These are phyloP conservation scores for Sminthurinus aureus DNA, from an alignment of 2,888 invertebrate species.

Conservation along the genomic window DNA sequence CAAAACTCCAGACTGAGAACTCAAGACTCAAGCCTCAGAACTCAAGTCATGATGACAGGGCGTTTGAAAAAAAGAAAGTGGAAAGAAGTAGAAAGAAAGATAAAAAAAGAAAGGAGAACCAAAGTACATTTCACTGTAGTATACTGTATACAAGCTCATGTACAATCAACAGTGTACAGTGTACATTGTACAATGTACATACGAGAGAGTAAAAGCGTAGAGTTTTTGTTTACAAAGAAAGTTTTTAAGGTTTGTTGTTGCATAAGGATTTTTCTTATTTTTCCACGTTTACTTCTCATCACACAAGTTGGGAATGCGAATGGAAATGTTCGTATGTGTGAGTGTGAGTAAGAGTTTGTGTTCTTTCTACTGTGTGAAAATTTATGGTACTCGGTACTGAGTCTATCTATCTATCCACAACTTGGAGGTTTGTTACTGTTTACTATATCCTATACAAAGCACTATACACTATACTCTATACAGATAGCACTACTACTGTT, in stretches of 20 bases:
- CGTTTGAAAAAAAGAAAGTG: too few relatives aligned
- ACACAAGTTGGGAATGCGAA: not conserved
- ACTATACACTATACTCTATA: too few relatives aligned
- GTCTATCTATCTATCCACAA: not conserved
- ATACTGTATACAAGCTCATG: too few relatives aligned
- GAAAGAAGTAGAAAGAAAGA: too few relatives aligned
- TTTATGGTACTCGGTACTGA: conserved; percentile 2
- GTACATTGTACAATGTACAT: too few relatives aligned
- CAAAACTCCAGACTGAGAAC: too few relatives aligned
- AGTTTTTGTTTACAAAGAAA: not conserved
- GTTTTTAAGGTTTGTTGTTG: not conserved
- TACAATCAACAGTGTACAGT: too few relatives aligned
- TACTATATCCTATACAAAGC: not conserved
- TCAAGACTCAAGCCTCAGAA: too few relatives aligned
- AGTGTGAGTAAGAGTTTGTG: not conserved
- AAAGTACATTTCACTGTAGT: too few relatives aligned
- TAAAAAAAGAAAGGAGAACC: not conserved
- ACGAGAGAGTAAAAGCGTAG: not conserved
- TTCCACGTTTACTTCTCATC: not conserved
- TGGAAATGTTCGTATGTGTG: not conserved
- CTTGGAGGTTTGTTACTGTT: not conserved
- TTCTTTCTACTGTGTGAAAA: conserved; percentile 2
- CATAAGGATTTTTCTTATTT: conserved; percentile 11
- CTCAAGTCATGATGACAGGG: too few relatives aligned
- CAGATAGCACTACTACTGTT: too few relatives aligned